Conservation (phyloP, 2,888 invertebrate genomes). For the Drosophila conformis region DNA sequence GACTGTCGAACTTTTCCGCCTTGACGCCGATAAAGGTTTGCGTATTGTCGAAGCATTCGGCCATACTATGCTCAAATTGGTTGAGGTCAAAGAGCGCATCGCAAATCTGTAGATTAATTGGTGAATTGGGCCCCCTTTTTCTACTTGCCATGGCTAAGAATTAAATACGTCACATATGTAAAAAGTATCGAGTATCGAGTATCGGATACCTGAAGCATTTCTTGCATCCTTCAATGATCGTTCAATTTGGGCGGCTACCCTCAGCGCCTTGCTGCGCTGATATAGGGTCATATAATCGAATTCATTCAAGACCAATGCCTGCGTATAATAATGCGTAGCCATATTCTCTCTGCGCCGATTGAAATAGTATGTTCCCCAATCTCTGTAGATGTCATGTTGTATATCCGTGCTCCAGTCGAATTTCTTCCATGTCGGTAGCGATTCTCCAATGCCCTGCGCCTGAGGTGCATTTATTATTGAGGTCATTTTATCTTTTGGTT, state of each 20-base stretch:
- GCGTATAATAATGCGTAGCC: conserved; percentile 78
- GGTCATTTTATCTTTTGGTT: conserved; percentile 2
- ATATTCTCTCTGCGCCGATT: conserved; percentile 78
- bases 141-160: conserved; percentile 12
- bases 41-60: conserved; percentile 46
- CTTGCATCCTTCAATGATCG: conserved; percentile 73
- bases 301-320: conserved; percentile 71
- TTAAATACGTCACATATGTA: neutral
- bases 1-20: neutral
- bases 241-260: conserved; percentile 65
- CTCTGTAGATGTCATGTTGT: conserved; percentile 80
- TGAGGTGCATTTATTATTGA: neutral
- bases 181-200: neutral
- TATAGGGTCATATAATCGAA: conserved; percentile 75
- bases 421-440: conserved; percentile 65
- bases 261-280: conserved; percentile 72
- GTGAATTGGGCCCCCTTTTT: conserved; percentile 37
- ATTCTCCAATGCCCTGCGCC: neutral
- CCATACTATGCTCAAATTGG: conserved; percentile 72
- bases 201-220: conserved; percentile 73
- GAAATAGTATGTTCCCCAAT: conserved; percentile 83
- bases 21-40: conserved; percentile 5
- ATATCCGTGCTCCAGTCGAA: conserved; percentile 75
- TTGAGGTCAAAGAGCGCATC: conserved; percentile 82
- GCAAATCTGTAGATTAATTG: conserved; percentile 81